These are phyloP conservation scores for Cetonia aurata DNA, from an alignment of 2,888 invertebrate genomes.

Conservation along the genomic window DNA sequence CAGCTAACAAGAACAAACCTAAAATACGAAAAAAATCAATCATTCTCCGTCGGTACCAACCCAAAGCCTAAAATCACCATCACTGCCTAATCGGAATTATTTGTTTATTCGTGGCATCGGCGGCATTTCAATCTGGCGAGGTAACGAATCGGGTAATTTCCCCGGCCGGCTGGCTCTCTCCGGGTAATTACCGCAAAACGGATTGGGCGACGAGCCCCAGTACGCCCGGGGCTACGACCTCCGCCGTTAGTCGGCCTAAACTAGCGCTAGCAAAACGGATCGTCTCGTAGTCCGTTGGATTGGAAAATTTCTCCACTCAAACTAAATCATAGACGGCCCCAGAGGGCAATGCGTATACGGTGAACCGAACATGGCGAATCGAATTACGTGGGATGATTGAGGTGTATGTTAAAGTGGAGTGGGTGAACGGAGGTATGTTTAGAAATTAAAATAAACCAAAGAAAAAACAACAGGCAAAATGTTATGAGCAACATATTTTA, in stretches of 20 bases:
- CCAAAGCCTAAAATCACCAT: no score
- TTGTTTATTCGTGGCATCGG: conserved; percentile 12
- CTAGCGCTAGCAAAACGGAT: conserved; percentile 24
- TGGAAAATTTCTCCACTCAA: conserved; percentile 9
- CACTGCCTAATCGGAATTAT: conserved; percentile 13
- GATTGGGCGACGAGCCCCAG: background rate
- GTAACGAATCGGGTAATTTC: conserved; percentile 39
- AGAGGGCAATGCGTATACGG: background rate
- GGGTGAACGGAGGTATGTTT: background rate
- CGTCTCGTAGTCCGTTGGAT: background rate
- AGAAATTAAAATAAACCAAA: no score
- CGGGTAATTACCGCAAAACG: conserved; percentile 25
- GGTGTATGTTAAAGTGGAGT: background rate
- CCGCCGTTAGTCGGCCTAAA: no score
- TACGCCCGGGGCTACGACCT: background rate
- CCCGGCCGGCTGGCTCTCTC: background rate
- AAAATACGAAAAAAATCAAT: no score
- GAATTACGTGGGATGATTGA: no score
- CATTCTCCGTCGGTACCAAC: no score
- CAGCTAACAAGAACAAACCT: no score
- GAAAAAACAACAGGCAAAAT: no score
- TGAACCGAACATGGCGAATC: no score
- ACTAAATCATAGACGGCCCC: conserved; percentile 24
- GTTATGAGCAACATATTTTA: no score
- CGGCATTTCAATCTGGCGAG: conserved; percentile 33